Evolutionary conservation across 2,797 vertebrate species (phyloP).

Genomic region (Lithobates pipiens): DNA sequence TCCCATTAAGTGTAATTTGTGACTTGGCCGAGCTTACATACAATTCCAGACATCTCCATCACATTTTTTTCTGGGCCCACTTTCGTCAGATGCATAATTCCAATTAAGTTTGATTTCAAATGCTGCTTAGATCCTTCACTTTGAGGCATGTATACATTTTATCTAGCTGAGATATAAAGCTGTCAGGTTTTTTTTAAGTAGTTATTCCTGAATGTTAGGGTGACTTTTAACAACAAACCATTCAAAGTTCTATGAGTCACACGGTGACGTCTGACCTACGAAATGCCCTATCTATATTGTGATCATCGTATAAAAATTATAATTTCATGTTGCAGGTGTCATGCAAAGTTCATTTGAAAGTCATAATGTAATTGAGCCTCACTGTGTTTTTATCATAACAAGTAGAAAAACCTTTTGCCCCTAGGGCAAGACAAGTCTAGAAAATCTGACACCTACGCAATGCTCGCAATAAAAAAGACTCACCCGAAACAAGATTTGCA

Average conservation of each 20-base stretch:
- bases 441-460: conserved; percentile 54
- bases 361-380: conserved; percentile 42
- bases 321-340: conserved; percentile 33
- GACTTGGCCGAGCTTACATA: conserved; percentile 13
- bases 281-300: neutral
- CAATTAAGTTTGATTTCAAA: neutral
- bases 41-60: conserved; percentile 19
- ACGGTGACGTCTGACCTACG: neutral
- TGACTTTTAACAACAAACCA: neutral
- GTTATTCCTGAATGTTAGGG: neutral
- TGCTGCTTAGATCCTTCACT: neutral
- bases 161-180: neutral
- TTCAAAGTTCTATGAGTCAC: conserved; percentile 3
- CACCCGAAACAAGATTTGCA: conserved; percentile 53
- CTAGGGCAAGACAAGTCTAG: conserved; percentile 55
- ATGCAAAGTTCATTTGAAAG: conserved; percentile 57
- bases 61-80: neutral
- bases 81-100: neutral
- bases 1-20: conserved; percentile 27
- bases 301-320: neutral
- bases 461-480: conserved; percentile 41
- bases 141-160: neutral
- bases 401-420: conserved; percentile 38
- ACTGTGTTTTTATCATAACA: conserved; percentile 45
- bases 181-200: neutral